phyloP scores from a whole-genome alignment of 2,113 vertebrate genomes.

The Solea senegalensis region DNA sequence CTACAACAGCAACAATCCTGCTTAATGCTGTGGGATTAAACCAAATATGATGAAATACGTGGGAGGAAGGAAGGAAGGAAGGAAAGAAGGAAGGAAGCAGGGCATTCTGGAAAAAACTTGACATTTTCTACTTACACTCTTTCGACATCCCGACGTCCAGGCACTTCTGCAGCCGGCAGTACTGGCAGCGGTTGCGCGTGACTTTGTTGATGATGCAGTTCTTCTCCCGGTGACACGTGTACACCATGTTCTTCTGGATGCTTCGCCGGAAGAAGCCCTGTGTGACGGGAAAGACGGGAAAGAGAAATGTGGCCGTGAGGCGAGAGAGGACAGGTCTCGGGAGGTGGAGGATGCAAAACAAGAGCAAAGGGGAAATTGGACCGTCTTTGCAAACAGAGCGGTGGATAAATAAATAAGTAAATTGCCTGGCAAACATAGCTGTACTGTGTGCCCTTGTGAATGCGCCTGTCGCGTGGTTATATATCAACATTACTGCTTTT shows the following conservation, averaged over 20 bases:
- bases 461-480: neutral
- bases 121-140: slow-evolving; percentile 89
- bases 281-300: slow-evolving; percentile 12
- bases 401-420: neutral
- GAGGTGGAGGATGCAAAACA: neutral
- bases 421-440: neutral
- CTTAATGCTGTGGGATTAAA: slow-evolving; percentile 37
- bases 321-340: neutral
- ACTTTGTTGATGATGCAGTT: slow-evolving; percentile 99
- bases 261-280: slow-evolving; percentile 98
- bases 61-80: neutral
- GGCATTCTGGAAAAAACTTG: slow-evolving; percentile 24
- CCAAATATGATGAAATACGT: slow-evolving; percentile 22
- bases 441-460: neutral
- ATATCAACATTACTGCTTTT: neutral
- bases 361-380: neutral
- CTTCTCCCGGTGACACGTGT: slow-evolving; percentile 98
- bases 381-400: neutral
- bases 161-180: slow-evolving; percentile 99
- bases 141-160: slow-evolving; percentile 99
- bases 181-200: slow-evolving; percentile 98
- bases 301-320: neutral
- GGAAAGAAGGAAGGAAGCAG: neutral
- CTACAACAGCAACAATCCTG: slow-evolving; percentile 18
- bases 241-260: slow-evolving; percentile 99